Conservation (phyloP, 2,113 vertebrate genomes). For the Argyrosomus japonicus region DNA sequence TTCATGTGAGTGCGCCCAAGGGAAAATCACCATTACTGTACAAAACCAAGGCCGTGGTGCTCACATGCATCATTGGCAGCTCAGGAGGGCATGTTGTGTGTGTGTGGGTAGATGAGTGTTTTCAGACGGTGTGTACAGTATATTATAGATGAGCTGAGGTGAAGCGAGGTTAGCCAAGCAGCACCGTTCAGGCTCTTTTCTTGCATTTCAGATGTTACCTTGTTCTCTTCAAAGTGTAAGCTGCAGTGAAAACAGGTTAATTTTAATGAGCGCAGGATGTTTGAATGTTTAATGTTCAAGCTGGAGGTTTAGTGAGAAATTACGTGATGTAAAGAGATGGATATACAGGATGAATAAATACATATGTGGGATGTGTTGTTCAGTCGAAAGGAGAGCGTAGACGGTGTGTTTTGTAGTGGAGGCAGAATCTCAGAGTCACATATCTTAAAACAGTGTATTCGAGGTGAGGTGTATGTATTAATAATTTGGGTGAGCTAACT, state of each 20-base stretch:
- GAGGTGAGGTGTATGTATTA: no score
- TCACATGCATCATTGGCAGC: slow-evolving; percentile 13
- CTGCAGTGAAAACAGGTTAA: neutral
- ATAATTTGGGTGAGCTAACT: neutral
- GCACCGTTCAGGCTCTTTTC: neutral
- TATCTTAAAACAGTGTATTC: neutral
- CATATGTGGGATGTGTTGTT: neutral
- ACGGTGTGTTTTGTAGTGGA: neutral
- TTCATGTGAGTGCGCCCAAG: neutral
- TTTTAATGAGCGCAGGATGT: neutral
- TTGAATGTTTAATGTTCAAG: neutral
- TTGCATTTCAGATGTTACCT: slow-evolving; percentile 8
- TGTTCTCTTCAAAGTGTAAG: neutral
- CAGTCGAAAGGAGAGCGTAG: neutral
- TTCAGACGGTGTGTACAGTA: neutral
- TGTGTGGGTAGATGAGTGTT: neutral
- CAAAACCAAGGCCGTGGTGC: neutral
- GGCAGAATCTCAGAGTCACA: neutral
- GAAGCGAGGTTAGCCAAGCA: neutral
- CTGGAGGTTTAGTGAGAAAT: neutral
- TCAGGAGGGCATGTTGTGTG: neutral
- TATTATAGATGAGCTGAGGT: slow-evolving; percentile 25
- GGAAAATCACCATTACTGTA: neutral
- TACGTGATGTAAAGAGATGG: neutral
- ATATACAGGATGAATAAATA: neutral